Percentiles rank a stretch among this genome's conserved stretches.
Evolutionary conservation across 1,140 invertebrate genomes (phyloP).

Genomic region (Eueides isabella): DNA sequence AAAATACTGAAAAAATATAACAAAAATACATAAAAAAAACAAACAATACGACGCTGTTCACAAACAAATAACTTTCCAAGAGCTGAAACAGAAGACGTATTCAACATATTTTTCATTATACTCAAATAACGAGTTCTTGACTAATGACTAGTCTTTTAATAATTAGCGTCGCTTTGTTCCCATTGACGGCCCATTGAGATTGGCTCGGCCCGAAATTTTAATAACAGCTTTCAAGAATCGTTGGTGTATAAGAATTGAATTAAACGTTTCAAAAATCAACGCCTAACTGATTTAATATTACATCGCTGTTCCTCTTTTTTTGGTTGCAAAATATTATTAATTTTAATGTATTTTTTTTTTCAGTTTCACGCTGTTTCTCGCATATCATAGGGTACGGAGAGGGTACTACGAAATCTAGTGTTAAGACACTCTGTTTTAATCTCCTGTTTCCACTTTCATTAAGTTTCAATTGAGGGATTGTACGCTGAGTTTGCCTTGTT

Average conservation of each 20-base stretch:
- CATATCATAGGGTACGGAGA: too few species aligned
- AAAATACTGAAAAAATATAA: background rate
- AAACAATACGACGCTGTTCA: background rate
- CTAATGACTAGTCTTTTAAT: slow-evolving; percentile 21
- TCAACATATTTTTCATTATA: slow-evolving; percentile 30
- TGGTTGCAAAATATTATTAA: background rate
- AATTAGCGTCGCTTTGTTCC: slow-evolving; percentile 28
- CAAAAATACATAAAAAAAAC: background rate
- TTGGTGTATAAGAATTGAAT: background rate
- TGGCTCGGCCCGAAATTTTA: slow-evolving; percentile 20
- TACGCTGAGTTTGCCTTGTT: too few species aligned
- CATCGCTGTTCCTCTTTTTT: background rate
- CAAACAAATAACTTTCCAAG: slow-evolving; percentile 23
- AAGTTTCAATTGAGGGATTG: too few species aligned
- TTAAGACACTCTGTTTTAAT: too few species aligned
- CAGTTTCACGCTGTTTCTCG: too few species aligned
- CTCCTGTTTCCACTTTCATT: too few species aligned
- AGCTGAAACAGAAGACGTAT: slow-evolving; percentile 21
- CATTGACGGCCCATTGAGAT: slow-evolving; percentile 9
- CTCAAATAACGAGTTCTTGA: slow-evolving; percentile 22
- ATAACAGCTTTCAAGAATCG: background rate
- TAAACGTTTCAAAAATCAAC: slow-evolving; percentile 3
- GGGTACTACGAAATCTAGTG: too few species aligned
- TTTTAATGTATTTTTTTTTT: background rate
- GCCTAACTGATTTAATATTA: background rate